phyloP scores from a whole-genome alignment of 1,140 invertebrate species.

The Coptotermes formosanus region DNA sequence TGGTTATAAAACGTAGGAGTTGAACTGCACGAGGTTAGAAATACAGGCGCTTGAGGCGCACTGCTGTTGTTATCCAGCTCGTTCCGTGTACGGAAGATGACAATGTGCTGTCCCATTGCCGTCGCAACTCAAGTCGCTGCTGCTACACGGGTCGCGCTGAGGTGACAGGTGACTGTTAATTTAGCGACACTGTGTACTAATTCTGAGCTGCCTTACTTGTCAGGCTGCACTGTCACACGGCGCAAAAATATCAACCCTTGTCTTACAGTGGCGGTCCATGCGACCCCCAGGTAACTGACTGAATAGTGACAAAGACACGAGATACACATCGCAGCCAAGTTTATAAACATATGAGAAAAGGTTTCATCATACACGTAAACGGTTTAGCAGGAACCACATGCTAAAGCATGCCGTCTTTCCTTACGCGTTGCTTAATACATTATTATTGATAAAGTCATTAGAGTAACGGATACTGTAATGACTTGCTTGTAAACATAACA shows the following conservation, averaged over 20 bases:
- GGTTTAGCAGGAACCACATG: too few relatives aligned
- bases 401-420: too few relatives aligned
- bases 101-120: constrained; percentile 14
- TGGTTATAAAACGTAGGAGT: neutral
- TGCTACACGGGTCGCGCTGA: constrained; percentile 25
- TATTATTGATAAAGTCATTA: too few relatives aligned
- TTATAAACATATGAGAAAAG: too few relatives aligned
- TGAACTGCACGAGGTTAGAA: neutral
- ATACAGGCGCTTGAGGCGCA: neutral
- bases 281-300: neutral
- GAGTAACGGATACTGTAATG: too few relatives aligned
- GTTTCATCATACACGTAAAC: too few relatives aligned
- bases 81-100: neutral
- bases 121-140: neutral
- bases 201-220: constrained; percentile 33
- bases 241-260: neutral
- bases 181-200: constrained; percentile 45
- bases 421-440: too few relatives aligned
- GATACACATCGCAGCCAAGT: too few relatives aligned
- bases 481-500: too few relatives aligned
- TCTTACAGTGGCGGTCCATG: neutral
- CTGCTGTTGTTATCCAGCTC: neutral
- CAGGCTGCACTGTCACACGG: constrained; percentile 16
- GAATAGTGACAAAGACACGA: too few relatives aligned
- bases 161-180: constrained; percentile 45